phyloP scores from a whole-genome alignment of 2,797 vertebrate species.

The Odontamblyopus rebecca region DNA sequence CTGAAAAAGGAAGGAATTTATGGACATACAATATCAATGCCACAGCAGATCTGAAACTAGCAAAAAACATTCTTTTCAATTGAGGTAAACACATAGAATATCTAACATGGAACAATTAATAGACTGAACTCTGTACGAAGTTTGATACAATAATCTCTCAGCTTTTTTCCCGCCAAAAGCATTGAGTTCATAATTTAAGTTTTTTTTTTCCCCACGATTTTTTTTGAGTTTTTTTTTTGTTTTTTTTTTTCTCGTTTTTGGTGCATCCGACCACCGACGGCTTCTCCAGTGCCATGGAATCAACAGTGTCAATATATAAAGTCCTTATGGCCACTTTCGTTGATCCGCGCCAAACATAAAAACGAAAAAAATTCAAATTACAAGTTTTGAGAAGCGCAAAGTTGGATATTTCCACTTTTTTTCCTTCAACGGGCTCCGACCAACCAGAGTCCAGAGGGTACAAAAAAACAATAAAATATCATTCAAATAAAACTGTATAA shows the following conservation, averaged over 20 bases:
- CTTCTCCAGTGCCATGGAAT: slow-evolving; percentile 86
- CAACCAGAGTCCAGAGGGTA: slow-evolving; percentile 87
- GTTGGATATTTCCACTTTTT: slow-evolving; percentile 86
- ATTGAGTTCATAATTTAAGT: slow-evolving; percentile 98
- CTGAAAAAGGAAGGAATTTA: slow-evolving; percentile 99
- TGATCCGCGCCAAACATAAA: slow-evolving; percentile 74
- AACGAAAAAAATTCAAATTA: not conserved
- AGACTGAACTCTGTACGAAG: slow-evolving; percentile 99
- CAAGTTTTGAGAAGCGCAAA: slow-evolving; percentile 82
- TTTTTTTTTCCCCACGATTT: slow-evolving; percentile 74
- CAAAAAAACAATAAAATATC: slow-evolving; percentile 78
- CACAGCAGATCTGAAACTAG: slow-evolving; percentile 99
- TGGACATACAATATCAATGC: slow-evolving; percentile 99
- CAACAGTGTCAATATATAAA: slow-evolving; percentile 83
- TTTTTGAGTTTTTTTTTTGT: slow-evolving; percentile 64
- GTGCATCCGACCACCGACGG: slow-evolving; percentile 89
- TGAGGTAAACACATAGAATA: slow-evolving; percentile 99
- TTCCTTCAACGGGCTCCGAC: slow-evolving; percentile 87
- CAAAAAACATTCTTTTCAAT: slow-evolving; percentile 99
- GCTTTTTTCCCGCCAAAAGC: slow-evolving; percentile 83
- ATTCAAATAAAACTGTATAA: slow-evolving; percentile 83
- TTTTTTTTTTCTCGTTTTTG: slow-evolving; percentile 70
- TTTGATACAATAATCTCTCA: slow-evolving; percentile 99
- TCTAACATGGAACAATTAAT: slow-evolving; percentile 99
- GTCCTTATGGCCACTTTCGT: slow-evolving; percentile 81